phyloP scores from a whole-genome alignment of 2,113 vertebrate species.

The Holacanthus passer region DNA sequence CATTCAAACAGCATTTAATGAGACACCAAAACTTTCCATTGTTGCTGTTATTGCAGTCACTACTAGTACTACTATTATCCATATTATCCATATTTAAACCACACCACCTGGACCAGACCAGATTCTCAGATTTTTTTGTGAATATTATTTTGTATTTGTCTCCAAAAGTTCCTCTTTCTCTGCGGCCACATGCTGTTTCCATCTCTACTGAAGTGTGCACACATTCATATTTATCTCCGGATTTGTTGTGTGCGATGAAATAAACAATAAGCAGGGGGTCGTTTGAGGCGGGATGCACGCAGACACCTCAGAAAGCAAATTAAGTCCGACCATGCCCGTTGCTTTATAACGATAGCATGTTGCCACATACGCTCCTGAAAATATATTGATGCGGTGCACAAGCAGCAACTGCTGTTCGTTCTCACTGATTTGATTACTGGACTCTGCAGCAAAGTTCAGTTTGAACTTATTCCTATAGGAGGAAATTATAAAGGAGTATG shows the following conservation, averaged over 20 bases:
- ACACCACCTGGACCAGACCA: not conserved
- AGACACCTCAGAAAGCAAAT: slow-evolving; percentile 33
- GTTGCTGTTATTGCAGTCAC: not conserved
- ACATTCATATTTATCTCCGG: slow-evolving; percentile 47
- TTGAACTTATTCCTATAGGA: not conserved
- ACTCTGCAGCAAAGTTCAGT: not conserved
- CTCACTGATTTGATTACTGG: not conserved
- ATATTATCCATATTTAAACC: too few species aligned
- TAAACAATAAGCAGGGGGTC: slow-evolving; percentile 55
- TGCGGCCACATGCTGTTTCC: slow-evolving; percentile 33
- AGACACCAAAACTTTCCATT: too few species aligned
- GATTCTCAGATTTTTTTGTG: not conserved
- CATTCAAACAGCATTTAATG: not conserved
- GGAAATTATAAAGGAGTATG: not conserved
- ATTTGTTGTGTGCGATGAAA: slow-evolving; percentile 49
- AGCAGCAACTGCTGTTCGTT: not conserved
- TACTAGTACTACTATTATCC: too few species aligned
- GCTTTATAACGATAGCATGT: slow-evolving; percentile 25
- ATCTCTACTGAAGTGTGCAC: not conserved
- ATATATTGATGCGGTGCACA: not conserved
- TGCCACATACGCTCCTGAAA: not conserved
- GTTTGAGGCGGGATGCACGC: slow-evolving; percentile 19
- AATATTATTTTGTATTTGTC: slow-evolving; percentile 43
- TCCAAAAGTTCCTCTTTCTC: slow-evolving; percentile 1
- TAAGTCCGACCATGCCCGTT: slow-evolving; percentile 17